Evolutionary conservation across 2,797 vertebrate species (phyloP), one percentile per base, ranked within the genome.

Genomic region (Lutjanus campechanus): DNA sequence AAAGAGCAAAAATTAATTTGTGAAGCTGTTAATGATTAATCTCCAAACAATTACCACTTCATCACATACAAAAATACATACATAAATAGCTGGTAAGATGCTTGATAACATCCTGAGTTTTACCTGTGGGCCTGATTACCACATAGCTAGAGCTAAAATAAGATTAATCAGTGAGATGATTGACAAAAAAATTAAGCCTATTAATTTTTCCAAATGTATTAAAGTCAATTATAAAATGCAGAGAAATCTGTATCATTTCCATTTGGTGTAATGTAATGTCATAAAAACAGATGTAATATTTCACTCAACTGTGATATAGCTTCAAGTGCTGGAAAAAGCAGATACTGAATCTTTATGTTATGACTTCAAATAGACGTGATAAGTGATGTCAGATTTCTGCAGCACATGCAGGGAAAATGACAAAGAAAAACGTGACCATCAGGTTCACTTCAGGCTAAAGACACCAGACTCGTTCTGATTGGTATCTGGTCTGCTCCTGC

Each of bases 391-490:
- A 10, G 55, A 58, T 19, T 73, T 59, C 40, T 41, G 40, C 20
- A 20, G 11, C 25, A 62, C n/a, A 19, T 40, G 60, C 9, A 67
- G 41, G 47, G 40, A 75, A 62, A 56, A 70, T 22, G n/a, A 65
- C 17, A n/a, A 66, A 55, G 11, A 40, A 4, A 76, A 71, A 43
- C 11, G n/a, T 49, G 25, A 43, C 25, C 63, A 20, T 43, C 47
- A 54, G 72, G 29, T 44, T 79, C 47, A 82, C 68, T 73, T 79
- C 40, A 72, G 83, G 73, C 82, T 76, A 55, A 46, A 87, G 81
- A 75, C 58, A 44, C 19, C 49, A 69, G 62, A 54, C 55, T 75
- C 55, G 12, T 44, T 87, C 19, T 87, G 87, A 90, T 90, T 44
- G 50, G 49, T 83, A 89, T 90, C 89, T 81, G 43, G 3, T 69